Evolutionary conservation across 2,888 invertebrate species (phyloP), one percentile per base, ranked within the genome.

Genomic region (Andricus quercusramuli): DNA sequence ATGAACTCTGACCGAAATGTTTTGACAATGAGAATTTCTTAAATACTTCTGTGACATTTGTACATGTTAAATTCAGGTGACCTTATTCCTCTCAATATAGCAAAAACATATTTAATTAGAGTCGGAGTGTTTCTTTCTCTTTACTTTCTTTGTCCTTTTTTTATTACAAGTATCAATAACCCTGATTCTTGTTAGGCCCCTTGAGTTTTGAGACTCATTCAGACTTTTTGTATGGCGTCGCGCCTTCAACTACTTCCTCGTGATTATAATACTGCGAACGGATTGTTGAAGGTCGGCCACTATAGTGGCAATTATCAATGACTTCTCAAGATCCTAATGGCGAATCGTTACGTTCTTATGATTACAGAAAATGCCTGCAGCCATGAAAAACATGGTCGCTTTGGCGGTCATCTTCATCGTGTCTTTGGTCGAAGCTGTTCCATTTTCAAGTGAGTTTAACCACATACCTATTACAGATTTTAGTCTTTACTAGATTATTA

Each of bases 381-480:
- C 56, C 74, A 74, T 56, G 56, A 74, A 74, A 59, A 74, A 74
- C 32, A 32, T 74, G 32, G 64, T 82, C 65, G 64, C 82, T 65
- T 77, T 82, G 80, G 81, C 82, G 81, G 56, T 83, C 51, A 65
- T 82, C 62, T 68, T 87, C 68, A 78, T 87, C 32, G 51, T 84
- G 51, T 81, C 84, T 20, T 67, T 85, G 41, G 85, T 83, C 6
- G 83, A 85, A 78, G 88, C 85, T 37, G 76, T 82, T 17, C 84
- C 90, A 47, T 90, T 86, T 25, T 87, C 84, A 8, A 90, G 90
- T 90, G 67, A 87, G 90, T 85, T 5, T 64, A 29, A 29, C 29
- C 29, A 64, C 1, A 64, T 15, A 29, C 37, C 8, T 37, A 37
- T 17, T 64, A 22, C 15, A 15, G 29, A 29, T 17, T 13, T 4